Base-by-base conservation (phyloP, 2,888 invertebrate species). In the Vanessa cardui region DNA sequence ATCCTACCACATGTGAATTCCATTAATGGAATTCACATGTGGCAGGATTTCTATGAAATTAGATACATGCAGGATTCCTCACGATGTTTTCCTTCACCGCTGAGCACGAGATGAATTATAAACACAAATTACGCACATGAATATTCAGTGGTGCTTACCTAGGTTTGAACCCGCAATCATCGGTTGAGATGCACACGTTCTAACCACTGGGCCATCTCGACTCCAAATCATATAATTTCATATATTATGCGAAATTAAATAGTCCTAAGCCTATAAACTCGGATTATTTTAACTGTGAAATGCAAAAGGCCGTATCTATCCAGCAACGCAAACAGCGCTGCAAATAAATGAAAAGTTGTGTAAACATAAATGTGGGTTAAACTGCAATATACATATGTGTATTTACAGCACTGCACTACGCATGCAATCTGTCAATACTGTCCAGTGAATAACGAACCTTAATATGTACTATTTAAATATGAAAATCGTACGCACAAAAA, bases 301-400 rank as follows among this genome's bases (percentile, higher is more conserved):
- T 82, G 77, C 77, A 79, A 77, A 78, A 81, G 78, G 76, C 69
- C n/a, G 58, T 76, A 77, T 80, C 77, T 79, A 80, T 77, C 77
- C 78, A 80, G 77, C 70, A 69, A 69, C 67, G 70, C 72, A 73
- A 67, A 76, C 73, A 74, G 68, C 73, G 72, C 71, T 77, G 79
- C 76, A 77, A 76, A 76, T 78, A 81, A 78, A 82, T 79, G 78
- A 77, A 83, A 81, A 81, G 79, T 80, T 82, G 82, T 83, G 80
- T 79, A 79, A 81, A 81, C 83, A 85, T 85, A 84, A 83, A 83
- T 82, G 77, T 77, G 74, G 79, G 79, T 80, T 74, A 74, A 78
- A 75, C 73, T 75, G 77, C 77, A 71, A 68, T 68, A 67, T 73
- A 72, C 66, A 69, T 72, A 59, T 64, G 49, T 52, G 69, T 73